These are phyloP conservation scores for Virgularia gustaviana DNA, from an alignment of 92 coral and sea anemone genomes.

Conservation along the genomic window DNA sequence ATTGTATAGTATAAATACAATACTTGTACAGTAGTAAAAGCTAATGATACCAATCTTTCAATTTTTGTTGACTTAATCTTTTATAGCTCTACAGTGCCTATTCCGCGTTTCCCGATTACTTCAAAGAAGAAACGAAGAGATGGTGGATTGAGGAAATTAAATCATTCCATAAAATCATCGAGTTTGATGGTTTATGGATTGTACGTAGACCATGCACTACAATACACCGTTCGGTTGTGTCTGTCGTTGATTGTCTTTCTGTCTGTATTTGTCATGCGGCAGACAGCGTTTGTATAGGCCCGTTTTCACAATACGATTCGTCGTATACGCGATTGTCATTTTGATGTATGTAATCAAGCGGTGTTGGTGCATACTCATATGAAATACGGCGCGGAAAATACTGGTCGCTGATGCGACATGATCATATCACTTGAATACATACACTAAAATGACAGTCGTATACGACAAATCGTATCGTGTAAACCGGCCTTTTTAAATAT, in stretches of 20 bases:
- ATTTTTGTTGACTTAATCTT: background rate
- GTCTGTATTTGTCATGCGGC: background rate
- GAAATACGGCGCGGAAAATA: too few relatives aligned
- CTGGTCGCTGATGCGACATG: too few relatives aligned
- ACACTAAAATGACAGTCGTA: too few relatives aligned
- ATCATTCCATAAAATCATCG: slow-evolving; percentile 59
- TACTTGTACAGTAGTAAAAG: background rate
- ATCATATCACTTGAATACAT: too few relatives aligned
- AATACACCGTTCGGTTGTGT: background rate
- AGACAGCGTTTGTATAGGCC: too few relatives aligned
- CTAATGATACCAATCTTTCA: background rate
- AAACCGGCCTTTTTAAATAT: background rate
- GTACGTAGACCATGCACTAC: slow-evolving; percentile 56
- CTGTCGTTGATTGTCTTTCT: background rate
- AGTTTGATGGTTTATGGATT: slow-evolving; percentile 86
- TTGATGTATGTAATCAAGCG: too few relatives aligned
- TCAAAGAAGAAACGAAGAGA: slow-evolving; percentile 48
- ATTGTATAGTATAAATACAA: too few relatives aligned
- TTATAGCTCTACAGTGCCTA: slow-evolving; percentile 68
- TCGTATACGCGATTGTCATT: background rate
- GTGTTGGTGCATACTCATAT: too few relatives aligned
- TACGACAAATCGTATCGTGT: too few relatives aligned
- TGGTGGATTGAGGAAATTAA: slow-evolving; percentile 68
- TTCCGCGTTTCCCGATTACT: slow-evolving; percentile 77
- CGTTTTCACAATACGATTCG: too few relatives aligned